Evolutionary conservation across 2,113 vertebrate genomes (phyloP), one percentile per base, ranked within the genome.

Genomic region (Tragelaphus strepsiceros): DNA sequence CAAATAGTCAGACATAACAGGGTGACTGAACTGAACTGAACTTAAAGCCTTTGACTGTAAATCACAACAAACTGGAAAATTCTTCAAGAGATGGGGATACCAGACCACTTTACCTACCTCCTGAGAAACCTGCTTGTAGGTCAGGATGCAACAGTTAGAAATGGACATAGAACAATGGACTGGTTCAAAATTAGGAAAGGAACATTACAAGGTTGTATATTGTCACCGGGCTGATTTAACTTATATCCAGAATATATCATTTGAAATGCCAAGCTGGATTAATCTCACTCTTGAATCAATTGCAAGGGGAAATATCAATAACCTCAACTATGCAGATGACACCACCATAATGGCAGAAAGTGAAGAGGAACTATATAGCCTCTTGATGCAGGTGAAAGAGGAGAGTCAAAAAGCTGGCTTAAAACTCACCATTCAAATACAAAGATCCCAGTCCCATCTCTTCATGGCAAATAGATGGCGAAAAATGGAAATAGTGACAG

Each of bases 391-490:
- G 16, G 62, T n/a, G 32, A 19, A 67, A 67, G 32, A n/a, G 16
- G 62, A n/a, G 16, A n/a, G 62, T 67, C 5, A 67, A n/a, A 67
- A 67, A n/a, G 6, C 8, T 67, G 62, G 32, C 32, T 67, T 19
- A n/a, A 67, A 19, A n/a, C 16, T 67, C 32, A 67, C 32, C 32
- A n/a, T n/a, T n/a, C 62, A 67, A n/a, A n/a, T n/a, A 19, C 62
- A 67, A 67, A 19, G 16, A 19, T 67, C 32, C 32, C 32, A n/a
- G 15, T n/a, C 32, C 32, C 62, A 19, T 10, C 16, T n/a, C 3
- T n/a, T n/a, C 7, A 67, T n/a, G 62, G 62, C 32, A n/a, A 64
- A 67, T 10, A 32, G 62, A n/a, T n/a, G 16, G 3, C 0, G 0
- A 67, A n/a, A 7, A 67, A 10, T 19, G 16, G 16, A 67, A 67